Evolutionary conservation across 2,113 vertebrate species (phyloP).

Genomic region (Tetraodon nigroviridis): DNA sequence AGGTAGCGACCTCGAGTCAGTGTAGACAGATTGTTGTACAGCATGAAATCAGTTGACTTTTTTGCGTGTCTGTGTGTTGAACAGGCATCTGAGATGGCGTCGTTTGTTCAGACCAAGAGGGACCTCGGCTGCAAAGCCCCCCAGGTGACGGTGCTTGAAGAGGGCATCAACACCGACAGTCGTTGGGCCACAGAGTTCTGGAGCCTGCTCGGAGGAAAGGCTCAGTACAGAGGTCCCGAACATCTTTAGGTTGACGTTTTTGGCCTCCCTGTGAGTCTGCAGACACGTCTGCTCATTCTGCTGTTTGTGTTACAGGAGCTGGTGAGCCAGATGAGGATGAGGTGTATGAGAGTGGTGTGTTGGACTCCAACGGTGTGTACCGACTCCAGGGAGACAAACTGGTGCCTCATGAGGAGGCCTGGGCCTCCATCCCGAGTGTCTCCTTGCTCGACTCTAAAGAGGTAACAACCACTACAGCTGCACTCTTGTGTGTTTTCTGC

Average conservation of each 20-base stretch:
- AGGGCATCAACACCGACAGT: constrained; percentile 75
- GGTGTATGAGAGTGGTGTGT: constrained; percentile 73
- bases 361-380: constrained; percentile 75
- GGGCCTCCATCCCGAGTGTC: constrained; percentile 76
- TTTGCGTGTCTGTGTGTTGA: constrained; percentile 1
- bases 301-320: constrained; percentile 56
- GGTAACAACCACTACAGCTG: constrained; percentile 45
- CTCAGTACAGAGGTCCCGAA: constrained; percentile 69
- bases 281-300: neutral
- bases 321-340: constrained; percentile 80
- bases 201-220: constrained; percentile 74
- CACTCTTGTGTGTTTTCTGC: neutral
- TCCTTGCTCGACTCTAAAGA: constrained; percentile 75
- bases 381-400: constrained; percentile 74
- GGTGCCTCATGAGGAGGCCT: constrained; percentile 74
- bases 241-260: neutral
- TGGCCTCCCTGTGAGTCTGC: neutral
- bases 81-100: constrained; percentile 77
- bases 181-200: constrained; percentile 77
- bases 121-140: constrained; percentile 78
- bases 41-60: neutral
- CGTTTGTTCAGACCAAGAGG: constrained; percentile 75
- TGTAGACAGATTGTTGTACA: neutral
- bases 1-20: constrained; percentile 50
- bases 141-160: constrained; percentile 75